Evolutionary conservation across 2,113 vertebrate species (phyloP).

Genomic region (Synchiropus splendidus): DNA sequence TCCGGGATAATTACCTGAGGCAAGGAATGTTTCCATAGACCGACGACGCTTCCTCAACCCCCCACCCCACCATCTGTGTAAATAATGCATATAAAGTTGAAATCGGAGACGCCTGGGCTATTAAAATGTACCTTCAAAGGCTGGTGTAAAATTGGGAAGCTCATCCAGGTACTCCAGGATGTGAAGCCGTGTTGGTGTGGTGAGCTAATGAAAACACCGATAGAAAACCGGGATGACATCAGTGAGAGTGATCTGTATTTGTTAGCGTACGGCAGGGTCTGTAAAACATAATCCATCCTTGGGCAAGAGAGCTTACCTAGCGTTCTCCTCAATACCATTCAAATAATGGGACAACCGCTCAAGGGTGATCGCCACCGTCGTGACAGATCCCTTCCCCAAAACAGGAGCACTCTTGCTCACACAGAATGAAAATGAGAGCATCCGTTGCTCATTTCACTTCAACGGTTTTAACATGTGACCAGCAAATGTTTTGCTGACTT

Average conservation of each 20-base stretch:
- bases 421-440: too few relatives aligned
- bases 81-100: constrained; percentile 71
- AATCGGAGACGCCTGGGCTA: constrained; percentile 70
- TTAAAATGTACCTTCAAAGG: constrained; percentile 74
- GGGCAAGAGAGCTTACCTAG: too few relatives aligned
- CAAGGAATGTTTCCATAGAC: constrained; percentile 41
- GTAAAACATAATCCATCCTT: too few relatives aligned
- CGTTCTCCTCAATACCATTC: too few relatives aligned
- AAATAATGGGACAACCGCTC: too few relatives aligned
- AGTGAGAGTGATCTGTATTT: constrained; percentile 10
- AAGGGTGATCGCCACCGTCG: too few relatives aligned
- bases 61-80: constrained; percentile 27
- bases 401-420: too few relatives aligned
- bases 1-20: constrained; percentile 59
- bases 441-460: too few relatives aligned
- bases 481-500: too few relatives aligned
- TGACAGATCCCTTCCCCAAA: too few relatives aligned
- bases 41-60: constrained; percentile 16
- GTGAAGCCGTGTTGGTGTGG: constrained; percentile 77
- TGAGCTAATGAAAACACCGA: constrained; percentile 21
- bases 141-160: constrained; percentile 79
- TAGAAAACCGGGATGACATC: too few relatives aligned
- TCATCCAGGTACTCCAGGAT: constrained; percentile 71
- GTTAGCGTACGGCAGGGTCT: constrained; percentile 1
- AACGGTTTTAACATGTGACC: too few relatives aligned